Base-by-base conservation (phyloP, 2,113 vertebrate genomes). In the Onychostruthus taczanowskii region DNA sequence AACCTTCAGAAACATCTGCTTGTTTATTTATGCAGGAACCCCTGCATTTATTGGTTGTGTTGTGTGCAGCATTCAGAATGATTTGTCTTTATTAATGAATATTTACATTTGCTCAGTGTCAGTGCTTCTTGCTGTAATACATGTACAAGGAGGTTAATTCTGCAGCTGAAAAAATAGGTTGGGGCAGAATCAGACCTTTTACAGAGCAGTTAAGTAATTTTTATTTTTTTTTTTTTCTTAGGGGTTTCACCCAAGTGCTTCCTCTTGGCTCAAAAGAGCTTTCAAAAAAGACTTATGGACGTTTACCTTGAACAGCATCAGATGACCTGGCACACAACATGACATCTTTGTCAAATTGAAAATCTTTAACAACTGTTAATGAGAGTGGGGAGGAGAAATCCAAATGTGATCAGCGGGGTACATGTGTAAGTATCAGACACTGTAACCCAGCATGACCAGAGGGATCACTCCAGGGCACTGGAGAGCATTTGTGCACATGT, bases 81-180 rank as follows among this genome's bases (percentile, higher is more conserved):
- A 92, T 90, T 89, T 94, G 73, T 92, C 84, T 74, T 93, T 93
- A 90, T 93, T 95, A 92, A 94, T 68, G 90, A 89, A 93, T 95
- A 95, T 85, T 94, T 95, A 73, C 76, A 75, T 47, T 91, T 79
- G 55, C 59, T 90, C 47, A 43, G 33, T 83, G 70, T 79, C 63
- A 50, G 52, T 84, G 56, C 44, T 92, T 56, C 41, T 88, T 91
- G 44, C 64, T 2, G 1, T 52, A 87, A 67, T 33, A 78, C 37
- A 43, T 20, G 10, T 33, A 19, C 39, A 64, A 78, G 63, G 76
- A 90, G 56, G 49, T 85, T 62, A 44, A 78, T 31, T 85, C 76
- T 39, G 16, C 8, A 23, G 43, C 8, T 70, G 59, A 79, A 79
- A 50, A 77, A 93, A 43, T 17, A 74, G 49, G 2, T 52, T 37